Conservation (phyloP, 2,797 vertebrate species). For the Lacerta viridis region DNA sequence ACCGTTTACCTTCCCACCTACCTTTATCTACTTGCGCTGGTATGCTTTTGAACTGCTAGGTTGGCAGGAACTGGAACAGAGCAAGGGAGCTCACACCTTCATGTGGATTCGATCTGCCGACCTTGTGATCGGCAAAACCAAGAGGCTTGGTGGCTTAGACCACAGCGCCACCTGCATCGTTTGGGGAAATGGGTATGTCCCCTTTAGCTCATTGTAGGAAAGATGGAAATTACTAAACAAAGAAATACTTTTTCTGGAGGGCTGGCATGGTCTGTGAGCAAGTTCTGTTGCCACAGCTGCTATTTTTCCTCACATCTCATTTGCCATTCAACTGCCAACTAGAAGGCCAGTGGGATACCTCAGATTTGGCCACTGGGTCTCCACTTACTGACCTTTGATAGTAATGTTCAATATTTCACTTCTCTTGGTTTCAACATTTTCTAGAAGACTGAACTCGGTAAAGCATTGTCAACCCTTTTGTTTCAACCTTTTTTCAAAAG, state of each 20-base stretch:
- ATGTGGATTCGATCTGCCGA: no score
- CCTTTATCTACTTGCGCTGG: no score
- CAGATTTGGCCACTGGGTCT: not conserved
- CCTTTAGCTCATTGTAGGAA: not conserved
- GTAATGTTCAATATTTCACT: not conserved
- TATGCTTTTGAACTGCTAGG: no score
- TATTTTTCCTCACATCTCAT: not conserved
- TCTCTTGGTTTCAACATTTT: constrained; percentile 12
- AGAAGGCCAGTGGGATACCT: no score
- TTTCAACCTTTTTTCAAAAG: constrained; percentile 24
- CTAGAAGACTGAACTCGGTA: not conserved
- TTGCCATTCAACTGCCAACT: not conserved
- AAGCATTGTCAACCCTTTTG: not conserved
- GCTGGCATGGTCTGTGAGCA: no score
- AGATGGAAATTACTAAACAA: constrained; percentile 1
- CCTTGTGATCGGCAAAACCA: no score
- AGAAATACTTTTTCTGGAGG: not conserved
- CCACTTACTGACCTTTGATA: not conserved
- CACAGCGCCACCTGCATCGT: no score
- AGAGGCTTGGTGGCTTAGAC: no score
- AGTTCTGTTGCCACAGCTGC: not conserved
- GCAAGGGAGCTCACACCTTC: no score
- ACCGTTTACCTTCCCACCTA: no score
- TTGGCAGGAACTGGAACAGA: no score
- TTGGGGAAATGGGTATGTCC: not conserved